phyloP scores from a whole-genome alignment of 2,888 invertebrate species.

The Melanostoma mellinum region DNA sequence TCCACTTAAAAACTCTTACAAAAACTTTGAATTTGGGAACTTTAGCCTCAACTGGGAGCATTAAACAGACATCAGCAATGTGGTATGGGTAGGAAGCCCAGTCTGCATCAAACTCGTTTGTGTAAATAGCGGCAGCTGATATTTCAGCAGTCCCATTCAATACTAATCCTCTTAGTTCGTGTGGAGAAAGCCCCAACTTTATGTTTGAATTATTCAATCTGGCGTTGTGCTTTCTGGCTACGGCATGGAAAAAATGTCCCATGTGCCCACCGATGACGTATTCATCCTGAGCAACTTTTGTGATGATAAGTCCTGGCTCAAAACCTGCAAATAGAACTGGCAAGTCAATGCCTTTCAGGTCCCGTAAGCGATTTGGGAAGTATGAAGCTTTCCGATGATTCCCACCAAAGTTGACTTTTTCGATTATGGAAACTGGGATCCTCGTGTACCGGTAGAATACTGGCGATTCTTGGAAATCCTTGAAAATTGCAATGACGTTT shows the following conservation, averaged over 20 bases:
- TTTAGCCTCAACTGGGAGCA: too few relatives aligned
- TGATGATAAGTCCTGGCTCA: not conserved
- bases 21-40: too few relatives aligned
- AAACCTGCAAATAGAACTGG: not conserved
- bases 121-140: too few relatives aligned
- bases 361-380: not conserved
- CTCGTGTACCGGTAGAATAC: not conserved
- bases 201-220: constrained; percentile 56
- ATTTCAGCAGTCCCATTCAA: too few relatives aligned
- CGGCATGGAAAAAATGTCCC: constrained; percentile 76
- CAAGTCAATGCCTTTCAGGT: not conserved
- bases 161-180: constrained; percentile 39
- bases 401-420: not conserved
- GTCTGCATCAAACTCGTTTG: too few relatives aligned
- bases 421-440: not conserved
- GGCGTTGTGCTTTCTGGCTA: constrained; percentile 76
- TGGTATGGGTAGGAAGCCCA: too few relatives aligned
- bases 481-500: not conserved
- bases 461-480: not conserved
- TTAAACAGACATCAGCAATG: too few relatives aligned
- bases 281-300: not conserved
- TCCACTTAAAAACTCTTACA: too few relatives aligned
- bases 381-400: not conserved
- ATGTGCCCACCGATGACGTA: constrained; percentile 74
- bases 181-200: constrained; percentile 58